A percentile compares a stretch with the other conserved stretches of the same genome.
phyloP scores from a whole-genome alignment of 2,888 invertebrate species.

The Tetanocera ferruginea region DNA sequence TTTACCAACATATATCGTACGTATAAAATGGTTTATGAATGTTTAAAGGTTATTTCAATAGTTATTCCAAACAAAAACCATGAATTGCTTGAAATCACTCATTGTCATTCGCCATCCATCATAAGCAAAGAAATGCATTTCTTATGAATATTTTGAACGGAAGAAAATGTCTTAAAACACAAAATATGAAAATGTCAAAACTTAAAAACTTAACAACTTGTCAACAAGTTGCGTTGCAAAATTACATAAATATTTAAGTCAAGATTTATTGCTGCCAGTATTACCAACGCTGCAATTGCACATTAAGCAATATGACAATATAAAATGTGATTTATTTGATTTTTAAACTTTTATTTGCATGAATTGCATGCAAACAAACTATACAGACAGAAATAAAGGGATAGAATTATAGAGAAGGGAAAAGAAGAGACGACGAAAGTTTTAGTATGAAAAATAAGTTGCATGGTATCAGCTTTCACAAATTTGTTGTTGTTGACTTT shows the following conservation, averaged over 20 bases:
- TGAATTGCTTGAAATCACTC: too few relatives aligned
- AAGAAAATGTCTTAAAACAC: too few relatives aligned
- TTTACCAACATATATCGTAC: too few relatives aligned
- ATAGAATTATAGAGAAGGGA: not conserved
- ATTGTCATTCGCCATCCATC: too few relatives aligned
- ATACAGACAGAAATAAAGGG: not conserved
- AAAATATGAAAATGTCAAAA: too few relatives aligned
- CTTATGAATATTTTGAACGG: too few relatives aligned
- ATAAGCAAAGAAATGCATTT: too few relatives aligned
- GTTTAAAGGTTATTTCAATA: too few relatives aligned
- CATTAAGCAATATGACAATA: slow-evolving; percentile 44
- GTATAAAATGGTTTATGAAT: too few relatives aligned
- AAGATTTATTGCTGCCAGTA: not conserved
- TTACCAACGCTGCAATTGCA: slow-evolving; percentile 31
- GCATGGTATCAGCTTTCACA: not conserved
- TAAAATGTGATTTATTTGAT: slow-evolving; percentile 42
- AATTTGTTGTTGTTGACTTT: not conserved
- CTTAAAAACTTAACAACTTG: too few relatives aligned
- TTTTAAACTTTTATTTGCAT: slow-evolving; percentile 4
- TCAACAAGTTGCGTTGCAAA: too few relatives aligned
- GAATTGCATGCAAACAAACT: not conserved
- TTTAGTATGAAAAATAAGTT: not conserved
- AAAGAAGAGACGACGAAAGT: not conserved
- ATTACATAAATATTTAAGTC: not conserved
- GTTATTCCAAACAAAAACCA: too few relatives aligned